phyloP scores from a whole-genome alignment of 2,113 vertebrate genomes.

The Lutjanus erythropterus region DNA sequence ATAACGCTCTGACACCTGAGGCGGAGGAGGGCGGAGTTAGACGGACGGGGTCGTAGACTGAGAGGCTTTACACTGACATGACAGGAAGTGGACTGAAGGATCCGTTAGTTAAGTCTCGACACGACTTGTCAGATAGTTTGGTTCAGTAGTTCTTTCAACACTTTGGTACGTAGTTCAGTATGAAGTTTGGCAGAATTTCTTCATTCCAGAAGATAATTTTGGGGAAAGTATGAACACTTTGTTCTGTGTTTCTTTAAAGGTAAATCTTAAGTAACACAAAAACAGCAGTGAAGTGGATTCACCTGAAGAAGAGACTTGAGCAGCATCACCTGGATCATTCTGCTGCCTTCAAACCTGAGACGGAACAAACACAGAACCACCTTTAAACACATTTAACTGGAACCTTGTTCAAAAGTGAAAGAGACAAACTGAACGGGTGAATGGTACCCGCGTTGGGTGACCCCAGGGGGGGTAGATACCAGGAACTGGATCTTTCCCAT shows the following conservation, averaged over 20 bases:
- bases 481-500: constrained; percentile 94
- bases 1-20: constrained; percentile 91
- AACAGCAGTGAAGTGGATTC: not conserved
- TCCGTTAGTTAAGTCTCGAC: too few species aligned
- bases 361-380: not conserved
- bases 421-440: not conserved
- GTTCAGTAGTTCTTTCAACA: too few species aligned
- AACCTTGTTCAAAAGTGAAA: too few species aligned
- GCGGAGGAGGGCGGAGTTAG: too few species aligned
- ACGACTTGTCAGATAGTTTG: too few species aligned
- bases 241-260: too few species aligned
- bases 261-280: too few species aligned
- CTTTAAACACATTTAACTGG: fast-evolving
- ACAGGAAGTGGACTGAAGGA: too few species aligned
- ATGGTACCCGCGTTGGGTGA: constrained; percentile 86
- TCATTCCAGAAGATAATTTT: too few species aligned
- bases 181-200: not conserved
- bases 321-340: constrained; percentile 94
- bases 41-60: too few species aligned
- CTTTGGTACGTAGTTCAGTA: not conserved
- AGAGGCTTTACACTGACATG: too few species aligned
- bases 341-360: constrained; percentile 90
- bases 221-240: too few species aligned
- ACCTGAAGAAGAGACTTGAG: constrained; percentile 95
- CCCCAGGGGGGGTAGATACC: constrained; percentile 88